Evolutionary conservation across 1,140 invertebrate genomes (phyloP), one percentile per base, ranked within the genome.

Genomic region (Schlechtendalia chinensis): DNA sequence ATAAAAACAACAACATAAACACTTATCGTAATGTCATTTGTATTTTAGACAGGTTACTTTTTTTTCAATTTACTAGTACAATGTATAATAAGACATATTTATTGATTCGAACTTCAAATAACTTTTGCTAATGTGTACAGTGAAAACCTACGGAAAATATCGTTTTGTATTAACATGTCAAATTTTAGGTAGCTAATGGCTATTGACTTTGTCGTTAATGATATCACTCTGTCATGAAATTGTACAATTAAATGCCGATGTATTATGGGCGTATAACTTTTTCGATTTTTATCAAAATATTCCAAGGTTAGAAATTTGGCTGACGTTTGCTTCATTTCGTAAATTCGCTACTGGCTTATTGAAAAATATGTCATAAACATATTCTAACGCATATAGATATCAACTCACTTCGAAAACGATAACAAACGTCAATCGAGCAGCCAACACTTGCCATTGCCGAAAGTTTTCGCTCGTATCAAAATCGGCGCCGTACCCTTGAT

Each of bases 401-500:
- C n/a, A n/a, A n/a, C n/a, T 14, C 86, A 97, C 96, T 89, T 98
- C 96, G 87, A 97, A 98, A 5, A 96, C 91, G 0, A 96, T 93
- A 8, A 98, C 94, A 84, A 98, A 98, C 0, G 94, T 94, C 12
- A 98, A 87, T 82, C 96, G 88, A 0, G 95, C 96, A 0, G 95
- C 95, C 86, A 97, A 95, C 17, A 98, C 93, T 84, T 97, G 95
- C 95, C 96, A 98, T 85, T 96, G 96, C 83, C 94, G 50, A 3
- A 91, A 0, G 92, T 90, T 97, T 59, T 93, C 89, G 81, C 91
- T 88, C 45, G 83, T 47, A 75, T 91, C 87, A 0, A 95, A 94
- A 0, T 91, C 91, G 85, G 95, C 94, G 71, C 93, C 88, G 83
- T 93, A 94, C n/a, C 95, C 96, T 56, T 94, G 87, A 85, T 97